A percentile compares a stretch with the other conserved stretches of the same genome.
Conservation (phyloP, 2,888 invertebrate species). For the Calameuta idolon region DNA sequence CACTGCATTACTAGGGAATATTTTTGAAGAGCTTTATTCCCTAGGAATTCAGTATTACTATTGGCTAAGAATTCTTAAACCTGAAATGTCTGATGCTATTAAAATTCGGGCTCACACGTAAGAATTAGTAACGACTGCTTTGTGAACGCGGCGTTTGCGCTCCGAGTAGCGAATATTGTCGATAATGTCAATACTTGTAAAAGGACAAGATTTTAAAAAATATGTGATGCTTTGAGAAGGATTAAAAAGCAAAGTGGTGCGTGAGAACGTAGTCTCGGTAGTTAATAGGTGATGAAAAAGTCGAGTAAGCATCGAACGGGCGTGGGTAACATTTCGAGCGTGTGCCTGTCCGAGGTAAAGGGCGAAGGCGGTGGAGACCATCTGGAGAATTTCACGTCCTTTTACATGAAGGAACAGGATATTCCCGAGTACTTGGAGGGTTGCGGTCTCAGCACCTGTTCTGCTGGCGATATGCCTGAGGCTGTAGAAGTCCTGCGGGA, state of each 20-base stretch:
- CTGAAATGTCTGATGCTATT: neutral
- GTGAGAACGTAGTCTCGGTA: constrained; percentile 16
- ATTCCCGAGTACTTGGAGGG: constrained; percentile 64
- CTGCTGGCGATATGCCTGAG: constrained; percentile 65
- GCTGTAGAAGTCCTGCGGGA: constrained; percentile 50
- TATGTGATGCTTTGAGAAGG: constrained; percentile 26
- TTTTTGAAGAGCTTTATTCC: neutral
- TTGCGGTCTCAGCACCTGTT: constrained; percentile 61
- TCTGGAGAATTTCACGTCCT: constrained; percentile 44
- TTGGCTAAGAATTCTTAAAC: neutral
- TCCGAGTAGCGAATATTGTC: constrained; percentile 45
- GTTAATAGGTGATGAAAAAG: constrained; percentile 50
- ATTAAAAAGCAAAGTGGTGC: constrained; percentile 10
- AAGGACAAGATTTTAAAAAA: constrained; percentile 30
- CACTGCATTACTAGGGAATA: neutral
- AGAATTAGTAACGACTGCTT: neutral
- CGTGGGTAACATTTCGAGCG: constrained; percentile 57
- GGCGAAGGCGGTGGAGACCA: constrained; percentile 43
- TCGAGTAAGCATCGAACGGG: constrained; percentile 53
- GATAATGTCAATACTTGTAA: constrained; percentile 54
- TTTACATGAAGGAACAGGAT: constrained; percentile 65
- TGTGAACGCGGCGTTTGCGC: constrained; percentile 47
- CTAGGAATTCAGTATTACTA: neutral
- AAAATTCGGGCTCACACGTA: neutral
- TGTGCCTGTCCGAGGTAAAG: constrained; percentile 54